A percentile compares a stretch with the other conserved stretches of the same genome.
These are phyloP conservation scores for Chrysolina oricalcia DNA, from an alignment of 2,888 invertebrate genomes.

Conservation along the genomic window DNA sequence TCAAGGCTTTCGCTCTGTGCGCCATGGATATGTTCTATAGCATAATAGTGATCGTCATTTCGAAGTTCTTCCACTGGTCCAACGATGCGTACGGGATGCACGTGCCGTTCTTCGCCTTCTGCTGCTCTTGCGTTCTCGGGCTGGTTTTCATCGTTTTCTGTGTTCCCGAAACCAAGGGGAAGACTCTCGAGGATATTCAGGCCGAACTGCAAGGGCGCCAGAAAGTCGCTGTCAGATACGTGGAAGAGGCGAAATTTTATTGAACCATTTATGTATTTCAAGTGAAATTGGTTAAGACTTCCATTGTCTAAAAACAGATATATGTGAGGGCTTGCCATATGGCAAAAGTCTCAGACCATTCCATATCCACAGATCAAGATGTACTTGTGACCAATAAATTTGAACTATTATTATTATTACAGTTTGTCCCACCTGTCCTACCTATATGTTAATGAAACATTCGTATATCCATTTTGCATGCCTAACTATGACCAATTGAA, in stretches of 20 bases:
- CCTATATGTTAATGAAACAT: too few relatives aligned
- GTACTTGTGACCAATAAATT: too few relatives aligned
- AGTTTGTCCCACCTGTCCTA: too few relatives aligned
- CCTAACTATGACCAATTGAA: too few relatives aligned
- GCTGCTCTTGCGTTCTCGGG: constrained; percentile 65
- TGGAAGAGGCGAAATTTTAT: constrained; percentile 8
- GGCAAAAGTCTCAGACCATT: too few relatives aligned
- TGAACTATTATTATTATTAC: too few relatives aligned
- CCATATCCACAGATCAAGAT: too few relatives aligned
- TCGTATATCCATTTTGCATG: too few relatives aligned
- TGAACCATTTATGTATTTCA: neutral
- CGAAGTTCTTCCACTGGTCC: constrained; percentile 71
- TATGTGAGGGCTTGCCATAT: too few relatives aligned
- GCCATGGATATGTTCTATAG: constrained; percentile 74
- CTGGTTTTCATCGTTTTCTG: constrained; percentile 67
- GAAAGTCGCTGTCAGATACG: constrained; percentile 7
- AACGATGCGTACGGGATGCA: constrained; percentile 70
- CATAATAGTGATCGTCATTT: constrained; percentile 71
- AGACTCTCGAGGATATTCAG: constrained; percentile 73
- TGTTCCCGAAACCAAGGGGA: constrained; percentile 74
- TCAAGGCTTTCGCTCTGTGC: constrained; percentile 75
- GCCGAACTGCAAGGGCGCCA: constrained; percentile 50
- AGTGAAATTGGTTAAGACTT: neutral
- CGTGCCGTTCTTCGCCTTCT: constrained; percentile 72
- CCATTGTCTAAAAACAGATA: too few relatives aligned